phyloP scores from a whole-genome alignment of 2,797 vertebrate genomes.

The Halcyon badia region DNA sequence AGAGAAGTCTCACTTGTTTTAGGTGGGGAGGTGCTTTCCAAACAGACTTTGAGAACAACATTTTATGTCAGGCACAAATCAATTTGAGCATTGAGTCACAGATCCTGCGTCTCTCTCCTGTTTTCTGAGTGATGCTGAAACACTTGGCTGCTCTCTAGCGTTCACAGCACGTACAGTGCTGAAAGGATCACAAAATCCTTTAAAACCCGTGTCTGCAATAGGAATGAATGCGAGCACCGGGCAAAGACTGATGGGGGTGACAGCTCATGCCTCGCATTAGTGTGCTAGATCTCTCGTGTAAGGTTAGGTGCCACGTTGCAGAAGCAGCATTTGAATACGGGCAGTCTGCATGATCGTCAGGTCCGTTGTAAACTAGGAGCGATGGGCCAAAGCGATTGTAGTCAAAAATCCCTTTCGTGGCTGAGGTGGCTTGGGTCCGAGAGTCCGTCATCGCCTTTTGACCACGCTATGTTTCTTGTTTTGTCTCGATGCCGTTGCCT shows the following conservation, averaged over 20 bases:
- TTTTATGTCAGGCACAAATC: background rate
- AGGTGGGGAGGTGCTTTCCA: background rate
- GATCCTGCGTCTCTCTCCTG: background rate
- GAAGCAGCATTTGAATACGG: background rate
- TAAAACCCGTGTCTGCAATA: background rate
- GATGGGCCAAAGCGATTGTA: fast-evolving
- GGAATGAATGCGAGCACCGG: background rate
- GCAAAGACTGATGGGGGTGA: background rate
- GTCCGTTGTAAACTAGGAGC: background rate
- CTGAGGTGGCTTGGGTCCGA: background rate
- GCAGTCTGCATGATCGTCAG: background rate
- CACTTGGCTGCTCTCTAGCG: slow-evolving; percentile 59
- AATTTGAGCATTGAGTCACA: background rate
- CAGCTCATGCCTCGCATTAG: background rate
- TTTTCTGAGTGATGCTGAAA: background rate
- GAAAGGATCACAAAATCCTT: background rate
- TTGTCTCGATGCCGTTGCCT: slow-evolving; percentile 76
- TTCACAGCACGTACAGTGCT: background rate
- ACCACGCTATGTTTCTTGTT: slow-evolving; percentile 70
- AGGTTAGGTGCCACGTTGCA: background rate
- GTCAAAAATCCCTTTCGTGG: background rate
- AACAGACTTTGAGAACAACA: background rate
- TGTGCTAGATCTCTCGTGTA: background rate
- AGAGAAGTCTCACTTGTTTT: background rate
- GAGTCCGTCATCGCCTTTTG: background rate